Evolutionary conservation across 1,140 invertebrate species (phyloP).

Genomic region (Zophobas morio): DNA sequence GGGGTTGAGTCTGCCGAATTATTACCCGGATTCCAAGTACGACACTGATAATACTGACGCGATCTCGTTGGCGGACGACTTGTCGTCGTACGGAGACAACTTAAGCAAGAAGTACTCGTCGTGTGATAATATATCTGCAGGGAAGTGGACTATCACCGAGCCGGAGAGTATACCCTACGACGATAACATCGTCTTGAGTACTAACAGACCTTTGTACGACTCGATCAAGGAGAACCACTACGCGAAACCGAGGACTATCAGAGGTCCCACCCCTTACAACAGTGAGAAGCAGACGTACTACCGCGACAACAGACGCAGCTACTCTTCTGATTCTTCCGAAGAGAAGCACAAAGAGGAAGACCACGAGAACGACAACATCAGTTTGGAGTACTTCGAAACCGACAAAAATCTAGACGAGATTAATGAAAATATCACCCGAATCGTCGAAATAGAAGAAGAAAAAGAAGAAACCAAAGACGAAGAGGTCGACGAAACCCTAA

Average conservation of each 20-base stretch:
- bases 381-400: slow-evolving; percentile 59
- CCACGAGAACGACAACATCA: slow-evolving; percentile 47
- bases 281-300: slow-evolving; percentile 51
- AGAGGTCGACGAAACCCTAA: slow-evolving; percentile 19
- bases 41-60: slow-evolving; percentile 67
- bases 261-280: slow-evolving; percentile 61
- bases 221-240: slow-evolving; percentile 54
- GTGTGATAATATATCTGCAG: slow-evolving; percentile 53
- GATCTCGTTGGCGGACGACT: slow-evolving; percentile 66
- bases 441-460: slow-evolving; percentile 28
- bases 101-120: slow-evolving; percentile 49
- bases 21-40: slow-evolving; percentile 67
- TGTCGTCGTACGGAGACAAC: slow-evolving; percentile 42
- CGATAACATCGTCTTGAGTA: slow-evolving; percentile 64
- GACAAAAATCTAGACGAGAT: slow-evolving; percentile 64
- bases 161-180: slow-evolving; percentile 63
- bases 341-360: slow-evolving; percentile 31
- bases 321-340: slow-evolving; percentile 47
- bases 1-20: slow-evolving; percentile 65
- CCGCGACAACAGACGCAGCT: slow-evolving; percentile 49
- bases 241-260: slow-evolving; percentile 61
- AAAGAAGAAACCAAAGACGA: slow-evolving; percentile 23
- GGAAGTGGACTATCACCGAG: slow-evolving; percentile 44
- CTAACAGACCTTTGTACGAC: slow-evolving; percentile 60
- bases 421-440: slow-evolving; percentile 59